phyloP scores from a whole-genome alignment of 2,888 invertebrate species.

The Andrena dorsata region DNA sequence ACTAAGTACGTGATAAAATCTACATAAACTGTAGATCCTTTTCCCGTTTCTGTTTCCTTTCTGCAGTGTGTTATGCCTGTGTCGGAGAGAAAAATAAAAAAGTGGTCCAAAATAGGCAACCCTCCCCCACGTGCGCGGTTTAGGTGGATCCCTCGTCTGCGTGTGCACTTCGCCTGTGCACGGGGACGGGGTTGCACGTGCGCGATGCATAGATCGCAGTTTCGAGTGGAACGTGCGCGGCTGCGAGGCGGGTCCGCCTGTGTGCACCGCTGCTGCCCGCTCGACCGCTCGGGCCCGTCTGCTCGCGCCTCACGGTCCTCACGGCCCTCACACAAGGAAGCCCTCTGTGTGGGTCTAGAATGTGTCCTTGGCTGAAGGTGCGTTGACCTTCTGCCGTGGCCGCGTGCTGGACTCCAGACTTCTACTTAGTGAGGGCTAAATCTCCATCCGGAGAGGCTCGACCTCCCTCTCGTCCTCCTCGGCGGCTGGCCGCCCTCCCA shows the following conservation, averaged over 20 bases:
- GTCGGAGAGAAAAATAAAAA: too few relatives aligned
- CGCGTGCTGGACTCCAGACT: constrained; percentile 74
- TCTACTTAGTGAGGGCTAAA: constrained; percentile 77
- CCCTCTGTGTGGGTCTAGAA: constrained; percentile 80
- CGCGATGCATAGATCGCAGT: constrained; percentile 46
- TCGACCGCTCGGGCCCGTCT: constrained; percentile 15
- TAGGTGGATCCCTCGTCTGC: too few relatives aligned
- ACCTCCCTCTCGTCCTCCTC: constrained; percentile 53
- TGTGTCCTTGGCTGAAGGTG: constrained; percentile 84
- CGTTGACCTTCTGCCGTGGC: constrained; percentile 82
- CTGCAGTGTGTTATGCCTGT: too few relatives aligned
- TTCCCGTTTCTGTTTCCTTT: too few relatives aligned
- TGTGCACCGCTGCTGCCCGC: constrained; percentile 14
- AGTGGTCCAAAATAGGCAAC: too few relatives aligned
- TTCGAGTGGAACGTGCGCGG: constrained; percentile 17
- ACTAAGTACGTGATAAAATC: too few relatives aligned
- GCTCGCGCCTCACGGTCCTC: constrained; percentile 17
- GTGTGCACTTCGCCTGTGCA: too few relatives aligned
- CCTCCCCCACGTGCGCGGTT: too few relatives aligned
- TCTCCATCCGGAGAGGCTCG: constrained; percentile 67
- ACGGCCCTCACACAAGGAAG: constrained; percentile 62
- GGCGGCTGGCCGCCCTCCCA: background rate
- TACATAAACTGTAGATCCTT: too few relatives aligned
- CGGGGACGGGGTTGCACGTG: constrained; percentile 28
- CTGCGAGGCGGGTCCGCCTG: background rate